These are phyloP conservation scores for Strigamia maritima DNA, from an alignment of 2,888 invertebrate species.

Conservation along the genomic window DNA sequence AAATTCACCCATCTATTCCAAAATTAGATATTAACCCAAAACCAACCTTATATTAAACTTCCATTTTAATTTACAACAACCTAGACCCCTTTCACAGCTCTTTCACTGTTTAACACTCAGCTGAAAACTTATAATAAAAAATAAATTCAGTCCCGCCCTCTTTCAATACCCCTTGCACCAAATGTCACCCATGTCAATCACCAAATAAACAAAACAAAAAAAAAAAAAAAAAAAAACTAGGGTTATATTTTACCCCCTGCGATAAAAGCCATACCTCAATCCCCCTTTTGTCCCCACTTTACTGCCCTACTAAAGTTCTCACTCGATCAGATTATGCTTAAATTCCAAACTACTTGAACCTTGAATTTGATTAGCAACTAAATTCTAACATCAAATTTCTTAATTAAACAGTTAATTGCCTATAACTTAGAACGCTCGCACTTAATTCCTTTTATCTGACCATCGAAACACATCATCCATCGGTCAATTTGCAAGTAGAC, in stretches of 20 bases:
- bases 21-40: not conserved
- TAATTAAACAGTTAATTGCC: constrained; percentile 27
- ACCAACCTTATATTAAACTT: constrained; percentile 17
- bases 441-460: constrained; percentile 3
- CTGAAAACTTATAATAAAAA: not conserved
- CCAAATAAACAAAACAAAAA: not conserved
- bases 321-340: not conserved
- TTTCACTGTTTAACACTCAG: not conserved
- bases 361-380: not conserved
- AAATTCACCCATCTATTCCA: not conserved
- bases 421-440: not conserved
- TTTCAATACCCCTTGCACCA: not conserved
- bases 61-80: not conserved
- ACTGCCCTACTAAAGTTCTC: not conserved
- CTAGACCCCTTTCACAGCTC: not conserved
- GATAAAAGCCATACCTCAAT: not conserved
- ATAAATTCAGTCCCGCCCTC: not conserved
- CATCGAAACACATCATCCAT: constrained; percentile 7
- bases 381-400: constrained; percentile 17
- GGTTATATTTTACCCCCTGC: not conserved
- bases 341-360: not conserved
- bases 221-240: too few species aligned
- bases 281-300: not conserved
- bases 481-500: not conserved
- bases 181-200: constrained; percentile 4